Evolutionary conservation across 2,888 invertebrate species (phyloP).

Genomic region (Nysson spinosus): DNA sequence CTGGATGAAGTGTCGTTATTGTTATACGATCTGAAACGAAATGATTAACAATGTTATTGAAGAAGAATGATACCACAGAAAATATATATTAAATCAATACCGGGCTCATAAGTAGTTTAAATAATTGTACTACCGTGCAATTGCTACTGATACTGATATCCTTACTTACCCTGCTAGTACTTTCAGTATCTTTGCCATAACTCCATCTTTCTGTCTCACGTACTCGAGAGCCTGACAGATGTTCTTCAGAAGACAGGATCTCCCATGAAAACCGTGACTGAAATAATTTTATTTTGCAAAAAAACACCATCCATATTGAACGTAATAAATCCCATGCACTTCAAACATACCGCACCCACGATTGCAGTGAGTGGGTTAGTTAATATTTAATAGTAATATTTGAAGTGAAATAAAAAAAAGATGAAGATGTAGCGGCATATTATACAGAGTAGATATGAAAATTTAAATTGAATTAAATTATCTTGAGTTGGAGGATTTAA

Average conservation of each 20-base stretch:
- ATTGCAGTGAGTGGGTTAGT: too few relatives aligned
- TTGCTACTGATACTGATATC: too few relatives aligned
- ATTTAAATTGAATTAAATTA: too few relatives aligned
- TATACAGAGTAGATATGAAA: too few relatives aligned
- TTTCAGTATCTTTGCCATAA: conserved; percentile 70
- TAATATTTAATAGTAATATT: too few relatives aligned
- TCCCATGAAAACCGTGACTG: conserved; percentile 82
- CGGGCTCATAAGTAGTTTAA: too few relatives aligned
- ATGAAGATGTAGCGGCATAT: too few relatives aligned
- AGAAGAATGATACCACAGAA: conserved; percentile 20
- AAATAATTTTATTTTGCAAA: conserved; percentile 61
- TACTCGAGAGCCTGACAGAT: conserved; percentile 83
- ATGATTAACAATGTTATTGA: not conserved
- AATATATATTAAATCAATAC: too few relatives aligned
- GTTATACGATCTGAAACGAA: conserved; percentile 65
- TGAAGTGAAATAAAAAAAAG: not conserved
- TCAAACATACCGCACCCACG: not conserved
- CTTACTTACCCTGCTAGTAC: conserved; percentile 58
- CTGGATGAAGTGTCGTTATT: conserved; percentile 59
- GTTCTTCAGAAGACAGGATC: conserved; percentile 82
- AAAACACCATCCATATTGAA: not conserved
- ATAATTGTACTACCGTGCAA: too few relatives aligned
- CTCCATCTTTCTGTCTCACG: conserved; percentile 69
- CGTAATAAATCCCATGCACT: not conserved
- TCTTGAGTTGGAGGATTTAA: too few relatives aligned